phyloP scores from a whole-genome alignment of 2,797 vertebrate species.

The Hoplostethus atlanticus region DNA sequence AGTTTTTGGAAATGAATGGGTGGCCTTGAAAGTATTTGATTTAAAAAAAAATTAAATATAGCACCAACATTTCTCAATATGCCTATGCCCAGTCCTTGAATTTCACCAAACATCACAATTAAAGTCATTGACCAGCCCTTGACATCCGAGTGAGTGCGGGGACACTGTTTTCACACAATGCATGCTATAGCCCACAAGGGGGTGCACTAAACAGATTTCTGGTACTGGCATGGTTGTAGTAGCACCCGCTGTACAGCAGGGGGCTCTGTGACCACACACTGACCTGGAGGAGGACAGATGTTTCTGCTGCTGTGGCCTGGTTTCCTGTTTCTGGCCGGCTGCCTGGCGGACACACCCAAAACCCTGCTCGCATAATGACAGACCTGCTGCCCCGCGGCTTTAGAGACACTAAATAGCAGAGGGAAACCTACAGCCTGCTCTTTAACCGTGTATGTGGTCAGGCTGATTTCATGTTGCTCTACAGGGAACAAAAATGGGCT shows the following conservation, averaged over 20 bases:
- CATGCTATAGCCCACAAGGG: no score
- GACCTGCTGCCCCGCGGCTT: slow-evolving; percentile 57
- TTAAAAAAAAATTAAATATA: no score
- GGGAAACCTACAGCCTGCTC: slow-evolving; percentile 19
- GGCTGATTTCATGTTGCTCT: slow-evolving; percentile 59
- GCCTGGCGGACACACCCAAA: slow-evolving; percentile 74
- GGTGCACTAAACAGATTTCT: no score
- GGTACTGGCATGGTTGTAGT: background rate
- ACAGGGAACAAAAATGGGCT: slow-evolving; percentile 36
- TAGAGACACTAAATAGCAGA: slow-evolving; percentile 48
- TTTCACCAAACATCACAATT: no score
- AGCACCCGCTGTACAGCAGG: slow-evolving; percentile 42
- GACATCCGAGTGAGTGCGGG: no score
- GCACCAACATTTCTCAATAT: no score
- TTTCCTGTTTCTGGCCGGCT: slow-evolving; percentile 65
- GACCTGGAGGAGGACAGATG: slow-evolving; percentile 47
- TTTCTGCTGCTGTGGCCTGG: slow-evolving; percentile 60
- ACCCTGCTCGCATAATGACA: slow-evolving; percentile 71
- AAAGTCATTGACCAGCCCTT: no score
- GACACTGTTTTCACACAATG: no score
- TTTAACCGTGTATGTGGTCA: slow-evolving; percentile 38
- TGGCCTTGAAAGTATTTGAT: no score
- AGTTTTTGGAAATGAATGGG: no score
- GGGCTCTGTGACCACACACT: slow-evolving; percentile 30
- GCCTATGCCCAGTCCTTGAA: no score